Evolutionary conservation across 2,888 invertebrate genomes (phyloP), one percentile per base, ranked within the genome.

Genomic region (Aelia acuminata): DNA sequence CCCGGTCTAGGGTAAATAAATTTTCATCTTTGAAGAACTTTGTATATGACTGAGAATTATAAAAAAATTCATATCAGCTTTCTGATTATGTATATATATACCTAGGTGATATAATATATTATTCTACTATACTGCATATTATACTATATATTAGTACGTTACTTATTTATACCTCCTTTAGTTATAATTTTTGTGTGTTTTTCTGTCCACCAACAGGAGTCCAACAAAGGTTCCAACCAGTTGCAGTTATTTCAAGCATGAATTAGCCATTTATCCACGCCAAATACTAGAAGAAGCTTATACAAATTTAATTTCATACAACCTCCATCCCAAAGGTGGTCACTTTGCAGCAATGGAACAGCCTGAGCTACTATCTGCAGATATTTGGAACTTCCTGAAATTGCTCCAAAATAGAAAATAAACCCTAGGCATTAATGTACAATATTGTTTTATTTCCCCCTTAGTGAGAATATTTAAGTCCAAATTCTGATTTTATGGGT

Each of bases 271-370:
- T 89, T 92, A 93, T 20, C 94, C 96, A 0, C 94, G 96, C 90
- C 93, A 92, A 31, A 91, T 95, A 7, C 91, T 96, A 7, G 92
- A 92, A 84, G 92, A 94, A 1, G 95, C 94, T 90, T 97, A 93
- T 91, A 92, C 91, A 20, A 96, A 97, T 92, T 92, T 97, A 85
- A 92, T 96, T 8, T 96, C 95, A 84, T 94, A 94, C 31, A 89
- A 63, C 2, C 87, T 87, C 39, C 47, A 70, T 7, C 84, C 85
- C 22, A 93, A 94, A 5, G 97, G 97, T 1, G 98, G 98, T 0
- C 98, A 98, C 92, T 98, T 98, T 92, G 96, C 96, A 0, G 97
- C 97, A 0, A 93, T 97, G 88, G 97, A 98, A 92, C 93, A 94
- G 89, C 97, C 98, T 0, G 92, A 94, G 63, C 91, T 95, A 0